phyloP scores from a whole-genome alignment of 92 coral and sea anemone genomes.

The Epizoanthus rinbou region DNA sequence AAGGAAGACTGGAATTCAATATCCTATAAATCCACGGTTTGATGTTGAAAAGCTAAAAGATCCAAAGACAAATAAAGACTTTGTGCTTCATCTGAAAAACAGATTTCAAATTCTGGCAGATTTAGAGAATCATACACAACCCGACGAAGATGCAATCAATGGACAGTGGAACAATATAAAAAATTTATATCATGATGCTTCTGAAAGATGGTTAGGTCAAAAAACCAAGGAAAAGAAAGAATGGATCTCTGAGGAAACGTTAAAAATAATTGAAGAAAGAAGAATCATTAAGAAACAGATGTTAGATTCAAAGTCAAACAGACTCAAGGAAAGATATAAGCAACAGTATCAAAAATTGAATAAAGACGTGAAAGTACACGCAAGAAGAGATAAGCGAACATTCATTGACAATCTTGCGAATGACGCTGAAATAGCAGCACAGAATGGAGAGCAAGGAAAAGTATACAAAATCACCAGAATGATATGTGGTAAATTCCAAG shows the following conservation, averaged over 20 bases:
- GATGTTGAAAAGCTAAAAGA: background rate
- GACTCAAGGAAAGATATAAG: too few species aligned
- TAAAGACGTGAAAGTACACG: too few species aligned
- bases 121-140: background rate
- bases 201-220: conserved; percentile 6
- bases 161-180: background rate
- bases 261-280: too few species aligned
- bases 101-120: conserved; percentile 24
- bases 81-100: background rate
- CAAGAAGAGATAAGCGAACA: too few species aligned
- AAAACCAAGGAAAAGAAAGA: conserved; percentile 26
- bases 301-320: too few species aligned
- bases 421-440: conserved; percentile 17
- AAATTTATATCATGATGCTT: background rate
- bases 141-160: background rate
- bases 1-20: too few species aligned
- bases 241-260: conserved; percentile 19
- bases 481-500: conserved; percentile 10
- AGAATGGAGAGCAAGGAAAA: conserved; percentile 14
- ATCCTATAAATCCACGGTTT: too few species aligned
- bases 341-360: too few species aligned
- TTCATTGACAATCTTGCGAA: too few species aligned
- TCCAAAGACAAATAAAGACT: background rate
- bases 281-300: too few species aligned
- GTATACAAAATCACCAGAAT: conserved; percentile 31